Evolutionary conservation across 2,113 vertebrate genomes (phyloP), one percentile per base, ranked within the genome.

Genomic region (Gorsachius goisagi): DNA sequence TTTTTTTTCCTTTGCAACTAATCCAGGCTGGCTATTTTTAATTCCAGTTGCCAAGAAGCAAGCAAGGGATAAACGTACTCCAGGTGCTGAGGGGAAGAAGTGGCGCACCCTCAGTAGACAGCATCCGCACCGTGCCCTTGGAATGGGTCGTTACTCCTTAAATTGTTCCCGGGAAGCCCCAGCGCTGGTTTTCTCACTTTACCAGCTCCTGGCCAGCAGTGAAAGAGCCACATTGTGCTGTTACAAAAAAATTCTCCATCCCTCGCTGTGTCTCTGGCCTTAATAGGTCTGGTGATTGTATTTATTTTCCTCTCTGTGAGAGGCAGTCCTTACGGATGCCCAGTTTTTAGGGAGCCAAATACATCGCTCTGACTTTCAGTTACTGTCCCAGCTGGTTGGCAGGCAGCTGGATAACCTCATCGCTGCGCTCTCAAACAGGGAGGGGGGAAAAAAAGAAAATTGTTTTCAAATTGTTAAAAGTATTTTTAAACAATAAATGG

Each of bases 321-420:
- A 63, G 7, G 14, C 17, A 6, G 3, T 67, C 47, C 22, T 27
- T 21, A 10, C 1, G 49, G 55, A 47, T 24, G 14, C 62, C 30
- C 2, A 6, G 1, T 33, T 94, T 66, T 69, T 66, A 11, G 9
- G 35, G 58, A 69, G 52, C 5, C 30, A 8, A 37, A 58, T 17
- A 2, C 2, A 0, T 68, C 0, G 0, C 64, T 28, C 22, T 11
- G 72, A 10, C 6, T 78, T 53, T 32, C 0, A 0, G 32, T 41
- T 41, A 17, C 30, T 16, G 9, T 33, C 68, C 50, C 19, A 49
- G 21, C 19, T 45, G 49, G 6, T 24, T 22, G 45, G 11, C 20
- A 30, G 52, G 35, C 11, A 13, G 11, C 33, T 30, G 59, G 30
- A 5, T 79, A 22, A 33, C 49, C 24, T 66, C 8, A 4, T 45